Conservation (phyloP, 1,140 invertebrate species). For the Lepidurus packardi region DNA sequence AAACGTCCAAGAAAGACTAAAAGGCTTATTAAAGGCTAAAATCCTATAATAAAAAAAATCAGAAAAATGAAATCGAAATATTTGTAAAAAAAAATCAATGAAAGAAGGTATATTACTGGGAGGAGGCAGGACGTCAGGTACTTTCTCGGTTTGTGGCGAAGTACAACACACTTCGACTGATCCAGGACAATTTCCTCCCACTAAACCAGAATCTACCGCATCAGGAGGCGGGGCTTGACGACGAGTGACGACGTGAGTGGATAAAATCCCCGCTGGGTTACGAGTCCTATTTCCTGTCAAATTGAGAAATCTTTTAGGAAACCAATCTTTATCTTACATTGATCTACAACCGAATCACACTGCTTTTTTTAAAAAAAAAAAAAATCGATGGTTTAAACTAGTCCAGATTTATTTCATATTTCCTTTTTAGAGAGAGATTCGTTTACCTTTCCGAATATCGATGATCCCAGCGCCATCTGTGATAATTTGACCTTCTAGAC, state of each 20-base stretch:
- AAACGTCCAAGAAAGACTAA: too few relatives aligned
- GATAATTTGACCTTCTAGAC: constrained; percentile 57
- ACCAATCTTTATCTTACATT: background rate
- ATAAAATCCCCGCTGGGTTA: background rate
- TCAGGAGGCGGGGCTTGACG: background rate
- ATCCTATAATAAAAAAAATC: too few relatives aligned
- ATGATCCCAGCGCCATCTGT: constrained; percentile 67
- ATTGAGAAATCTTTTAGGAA: background rate
- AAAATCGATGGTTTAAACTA: too few relatives aligned
- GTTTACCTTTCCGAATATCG: constrained; percentile 56
- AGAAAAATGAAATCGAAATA: too few relatives aligned
- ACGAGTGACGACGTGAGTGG: background rate
- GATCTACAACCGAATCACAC: background rate
- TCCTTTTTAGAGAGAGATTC: constrained; percentile 33
- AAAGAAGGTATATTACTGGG: background rate
- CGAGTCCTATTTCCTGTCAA: background rate
- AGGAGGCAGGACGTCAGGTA: constrained; percentile 28
- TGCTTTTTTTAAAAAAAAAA: background rate
- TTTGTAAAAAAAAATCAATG: too few relatives aligned
- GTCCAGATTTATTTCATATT: constrained; percentile 28
- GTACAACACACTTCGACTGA: constrained; percentile 44
- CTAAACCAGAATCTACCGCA: constrained; percentile 11
- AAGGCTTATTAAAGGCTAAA: too few relatives aligned
- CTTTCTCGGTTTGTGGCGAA: constrained; percentile 26
- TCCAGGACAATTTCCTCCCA: constrained; percentile 37